Evolutionary conservation across 2,797 vertebrate species (phyloP).

Genomic region (Diplodus sargus): DNA sequence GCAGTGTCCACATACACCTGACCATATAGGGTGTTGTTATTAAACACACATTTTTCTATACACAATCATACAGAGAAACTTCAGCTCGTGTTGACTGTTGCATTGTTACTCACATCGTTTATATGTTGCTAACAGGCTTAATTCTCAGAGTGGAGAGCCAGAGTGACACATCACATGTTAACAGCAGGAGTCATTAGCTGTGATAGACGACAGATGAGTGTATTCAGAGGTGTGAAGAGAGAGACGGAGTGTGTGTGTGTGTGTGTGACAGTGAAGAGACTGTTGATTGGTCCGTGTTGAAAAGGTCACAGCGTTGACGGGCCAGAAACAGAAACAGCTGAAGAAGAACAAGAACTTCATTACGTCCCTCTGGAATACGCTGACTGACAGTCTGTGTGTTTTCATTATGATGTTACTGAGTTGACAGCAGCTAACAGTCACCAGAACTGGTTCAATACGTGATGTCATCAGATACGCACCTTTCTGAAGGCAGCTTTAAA

Average conservation of each 20-base stretch:
- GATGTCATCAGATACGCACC: neutral
- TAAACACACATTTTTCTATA: neutral
- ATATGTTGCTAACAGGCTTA: neutral
- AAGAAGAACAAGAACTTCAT: slow-evolving; percentile 29
- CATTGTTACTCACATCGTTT: neutral
- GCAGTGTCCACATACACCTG: neutral
- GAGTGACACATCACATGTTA: neutral
- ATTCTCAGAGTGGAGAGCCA: neutral
- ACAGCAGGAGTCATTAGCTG: neutral
- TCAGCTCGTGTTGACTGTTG: neutral
- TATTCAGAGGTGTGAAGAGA: slow-evolving; percentile 42
- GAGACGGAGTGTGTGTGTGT: slow-evolving; percentile 13
- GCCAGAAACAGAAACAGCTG: slow-evolving; percentile 44
- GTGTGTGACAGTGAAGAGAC: slow-evolving; percentile 33
- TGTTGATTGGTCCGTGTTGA: slow-evolving; percentile 34
- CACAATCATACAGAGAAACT: neutral
- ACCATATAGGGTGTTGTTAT: neutral
- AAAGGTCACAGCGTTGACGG: slow-evolving; percentile 50
- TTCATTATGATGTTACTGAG: neutral
- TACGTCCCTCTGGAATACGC: slow-evolving; percentile 29
- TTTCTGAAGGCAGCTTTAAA: neutral
- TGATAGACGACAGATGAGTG: slow-evolving; percentile 24
- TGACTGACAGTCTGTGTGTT: slow-evolving; percentile 6
- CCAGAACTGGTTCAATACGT: neutral
- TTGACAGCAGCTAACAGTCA: neutral